Percentiles rank a stretch among this genome's conserved stretches.
Conservation (phyloP, 2,797 vertebrate species). For the Bovichtus diacanthus region DNA sequence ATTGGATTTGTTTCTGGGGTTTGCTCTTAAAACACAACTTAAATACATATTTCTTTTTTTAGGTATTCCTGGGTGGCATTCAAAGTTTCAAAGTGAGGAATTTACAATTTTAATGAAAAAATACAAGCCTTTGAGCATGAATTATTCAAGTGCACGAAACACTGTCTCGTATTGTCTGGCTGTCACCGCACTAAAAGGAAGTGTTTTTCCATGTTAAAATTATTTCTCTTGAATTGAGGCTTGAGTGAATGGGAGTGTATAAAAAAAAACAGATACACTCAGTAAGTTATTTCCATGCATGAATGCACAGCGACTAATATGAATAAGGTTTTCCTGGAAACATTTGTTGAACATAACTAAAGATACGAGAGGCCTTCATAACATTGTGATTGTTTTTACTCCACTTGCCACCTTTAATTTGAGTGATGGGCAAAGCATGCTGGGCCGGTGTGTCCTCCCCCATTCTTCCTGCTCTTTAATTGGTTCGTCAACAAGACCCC, state of each 20-base stretch:
- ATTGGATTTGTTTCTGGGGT: background rate
- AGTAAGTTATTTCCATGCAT: slow-evolving; percentile 8
- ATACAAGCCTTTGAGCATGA: background rate
- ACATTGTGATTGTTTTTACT: slow-evolving; percentile 65
- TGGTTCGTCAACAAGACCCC: slow-evolving; percentile 77
- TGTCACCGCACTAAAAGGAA: background rate
- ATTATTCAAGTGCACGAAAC: background rate
- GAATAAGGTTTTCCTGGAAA: slow-evolving; percentile 34
- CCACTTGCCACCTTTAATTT: slow-evolving; percentile 70
- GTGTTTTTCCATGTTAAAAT: slow-evolving; percentile 21
- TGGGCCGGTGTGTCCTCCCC: slow-evolving; percentile 60
- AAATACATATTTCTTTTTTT: background rate
- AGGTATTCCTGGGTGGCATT: background rate
- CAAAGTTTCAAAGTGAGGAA: background rate
- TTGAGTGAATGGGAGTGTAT: slow-evolving; percentile 2
- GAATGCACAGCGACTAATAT: slow-evolving; percentile 15
- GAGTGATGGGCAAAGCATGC: slow-evolving; percentile 66
- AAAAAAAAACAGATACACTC: slow-evolving; percentile 20
- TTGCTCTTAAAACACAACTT: background rate
- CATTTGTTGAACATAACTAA: slow-evolving; percentile 28
- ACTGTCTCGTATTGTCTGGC: background rate
- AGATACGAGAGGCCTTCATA: slow-evolving; percentile 39
- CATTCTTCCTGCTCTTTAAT: slow-evolving; percentile 77
- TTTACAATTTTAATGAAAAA: background rate
- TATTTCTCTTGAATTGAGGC: slow-evolving; percentile 21